Evolutionary conservation across 2,113 vertebrate species (phyloP).

Genomic region (Silurus glanis): DNA sequence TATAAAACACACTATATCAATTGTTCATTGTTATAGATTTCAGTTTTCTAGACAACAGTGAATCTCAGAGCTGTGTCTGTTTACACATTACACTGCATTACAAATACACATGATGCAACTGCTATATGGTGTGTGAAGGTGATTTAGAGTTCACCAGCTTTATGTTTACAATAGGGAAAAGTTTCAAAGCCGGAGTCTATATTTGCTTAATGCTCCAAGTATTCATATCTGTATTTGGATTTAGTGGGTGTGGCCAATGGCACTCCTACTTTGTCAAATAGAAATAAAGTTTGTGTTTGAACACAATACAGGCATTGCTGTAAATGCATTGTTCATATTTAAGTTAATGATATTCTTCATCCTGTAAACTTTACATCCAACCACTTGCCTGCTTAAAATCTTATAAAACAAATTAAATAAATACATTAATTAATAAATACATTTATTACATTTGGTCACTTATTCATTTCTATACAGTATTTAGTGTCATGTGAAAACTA

Average conservation of each 20-base stretch:
- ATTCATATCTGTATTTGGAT: not conserved
- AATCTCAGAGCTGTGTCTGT: not conserved
- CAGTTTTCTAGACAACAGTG: not conserved
- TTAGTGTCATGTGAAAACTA: not conserved
- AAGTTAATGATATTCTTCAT: not conserved
- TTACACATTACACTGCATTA: not conserved
- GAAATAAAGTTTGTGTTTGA: not conserved
- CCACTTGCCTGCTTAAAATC: not conserved
- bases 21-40: not conserved
- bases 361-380: not conserved
- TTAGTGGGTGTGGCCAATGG: not conserved
- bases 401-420: no score
- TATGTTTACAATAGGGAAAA: not conserved
- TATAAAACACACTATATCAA: not conserved
- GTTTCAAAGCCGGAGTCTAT: not conserved
- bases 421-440: no score
- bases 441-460: no score
- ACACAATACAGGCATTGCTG: no score
- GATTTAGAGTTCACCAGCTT: not conserved
- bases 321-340: not conserved
- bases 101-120: not conserved
- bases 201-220: not conserved
- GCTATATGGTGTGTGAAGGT: not conserved
- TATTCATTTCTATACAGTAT: not conserved
- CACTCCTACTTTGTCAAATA: not conserved